A percentile compares a stretch with the other conserved stretches of the same genome.
Conservation (phyloP, 2,888 invertebrate genomes). For the Drosophila putrida region DNA sequence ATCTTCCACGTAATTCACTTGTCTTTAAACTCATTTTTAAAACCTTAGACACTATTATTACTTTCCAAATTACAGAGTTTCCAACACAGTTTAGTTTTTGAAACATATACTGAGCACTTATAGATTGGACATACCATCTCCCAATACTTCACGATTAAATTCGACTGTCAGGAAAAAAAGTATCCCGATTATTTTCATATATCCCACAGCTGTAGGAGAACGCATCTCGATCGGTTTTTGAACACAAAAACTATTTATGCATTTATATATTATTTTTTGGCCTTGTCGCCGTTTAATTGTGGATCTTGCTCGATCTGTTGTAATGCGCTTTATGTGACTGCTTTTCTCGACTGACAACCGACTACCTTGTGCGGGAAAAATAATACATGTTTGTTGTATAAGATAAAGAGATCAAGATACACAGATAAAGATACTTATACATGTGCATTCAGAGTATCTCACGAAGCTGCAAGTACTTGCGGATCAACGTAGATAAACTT, state of each 20-base stretch:
- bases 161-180: conserved; percentile 1
- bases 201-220: neutral
- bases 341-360: conserved; percentile 29
- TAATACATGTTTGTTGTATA: conserved; percentile 13
- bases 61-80: too few relatives aligned
- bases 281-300: conserved; percentile 11
- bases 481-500: conserved; percentile 40
- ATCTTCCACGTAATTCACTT: too few relatives aligned
- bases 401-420: conserved; percentile 24
- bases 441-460: conserved; percentile 17
- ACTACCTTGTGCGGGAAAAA: conserved; percentile 19
- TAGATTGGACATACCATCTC: conserved; percentile 10
- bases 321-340: conserved; percentile 30
- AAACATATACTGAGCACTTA: too few relatives aligned
- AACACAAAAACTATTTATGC: neutral
- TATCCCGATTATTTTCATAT: conserved; percentile 8
- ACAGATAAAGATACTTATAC: conserved; percentile 12
- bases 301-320: conserved; percentile 16
- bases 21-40: too few relatives aligned
- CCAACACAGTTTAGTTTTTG: too few relatives aligned
- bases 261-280: conserved; percentile 6
- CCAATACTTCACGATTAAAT: conserved; percentile 2
- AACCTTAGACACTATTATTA: too few relatives aligned
- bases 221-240: conserved; percentile 5
- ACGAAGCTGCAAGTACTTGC: conserved; percentile 24